Percentiles rank a stretch among this genome's conserved stretches.
Conservation (phyloP, 2,113 vertebrate species). For the Engraulis encrasicolus region DNA sequence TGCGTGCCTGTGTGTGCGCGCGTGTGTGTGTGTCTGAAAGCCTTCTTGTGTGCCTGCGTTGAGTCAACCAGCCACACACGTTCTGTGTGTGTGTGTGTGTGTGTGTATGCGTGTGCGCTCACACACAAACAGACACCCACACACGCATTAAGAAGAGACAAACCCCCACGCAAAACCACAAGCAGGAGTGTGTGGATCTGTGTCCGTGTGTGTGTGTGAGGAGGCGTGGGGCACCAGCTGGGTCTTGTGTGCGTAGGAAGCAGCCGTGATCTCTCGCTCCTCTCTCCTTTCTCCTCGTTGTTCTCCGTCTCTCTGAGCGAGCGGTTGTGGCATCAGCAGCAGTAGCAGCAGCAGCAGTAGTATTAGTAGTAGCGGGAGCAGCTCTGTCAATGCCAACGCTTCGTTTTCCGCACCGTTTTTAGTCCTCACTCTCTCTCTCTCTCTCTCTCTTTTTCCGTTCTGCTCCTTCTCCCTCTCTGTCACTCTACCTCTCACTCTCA, state of each 20-base stretch:
- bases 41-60: too few species aligned
- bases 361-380: constrained; percentile 42
- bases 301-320: neutral
- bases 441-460: constrained; percentile 47
- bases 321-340: constrained; percentile 32
- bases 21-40: constrained; percentile 7
- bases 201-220: constrained; percentile 39
- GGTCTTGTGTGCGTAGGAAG: constrained; percentile 37
- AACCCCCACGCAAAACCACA: constrained; percentile 56
- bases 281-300: neutral
- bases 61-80: too few species aligned
- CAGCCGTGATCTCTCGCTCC: constrained; percentile 40
- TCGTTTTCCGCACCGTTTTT: constrained; percentile 73
- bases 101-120: neutral
- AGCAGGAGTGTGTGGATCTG: constrained; percentile 30
- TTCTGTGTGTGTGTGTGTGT: too few species aligned
- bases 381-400: constrained; percentile 60
- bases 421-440: constrained; percentile 66
- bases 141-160: neutral
- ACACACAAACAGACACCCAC: constrained; percentile 22
- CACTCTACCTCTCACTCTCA: constrained; percentile 25
- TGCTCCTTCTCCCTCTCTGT: constrained; percentile 19
- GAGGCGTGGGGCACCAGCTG: constrained; percentile 53
- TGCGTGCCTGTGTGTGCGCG: neutral
- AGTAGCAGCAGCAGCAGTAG: constrained; percentile 32